phyloP scores from a whole-genome alignment of 2,888 invertebrate genomes.

The Leptarthrus brevirostris region DNA sequence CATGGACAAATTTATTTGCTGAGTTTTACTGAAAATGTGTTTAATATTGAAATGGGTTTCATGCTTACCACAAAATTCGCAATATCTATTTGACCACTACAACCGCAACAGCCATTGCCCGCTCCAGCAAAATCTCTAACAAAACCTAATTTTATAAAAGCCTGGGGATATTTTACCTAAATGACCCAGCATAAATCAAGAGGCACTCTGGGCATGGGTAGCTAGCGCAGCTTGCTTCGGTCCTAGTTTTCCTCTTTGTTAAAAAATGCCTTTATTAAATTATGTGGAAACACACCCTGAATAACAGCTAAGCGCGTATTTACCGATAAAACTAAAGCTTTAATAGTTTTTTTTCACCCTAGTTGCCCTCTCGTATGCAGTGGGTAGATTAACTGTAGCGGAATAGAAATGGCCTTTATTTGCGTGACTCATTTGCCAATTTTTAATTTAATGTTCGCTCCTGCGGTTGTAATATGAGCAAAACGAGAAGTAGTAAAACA shows the following conservation, averaged over 20 bases:
- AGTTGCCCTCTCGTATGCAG: background rate
- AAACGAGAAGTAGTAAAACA: too few species aligned
- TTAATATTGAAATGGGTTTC: background rate
- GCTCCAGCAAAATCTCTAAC: background rate
- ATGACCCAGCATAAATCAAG: background rate
- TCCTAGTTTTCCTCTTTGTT: background rate
- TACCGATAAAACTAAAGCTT: background rate
- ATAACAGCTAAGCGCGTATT: background rate
- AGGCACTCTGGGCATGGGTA: background rate
- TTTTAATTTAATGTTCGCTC: background rate
- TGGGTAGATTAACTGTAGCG: background rate
- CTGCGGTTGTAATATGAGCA: too few species aligned
- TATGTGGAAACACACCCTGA: conserved; percentile 4
- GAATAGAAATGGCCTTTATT: background rate
- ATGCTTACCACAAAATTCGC: too few species aligned
- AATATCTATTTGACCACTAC: too few species aligned
- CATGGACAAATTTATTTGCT: background rate
- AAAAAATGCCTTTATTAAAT: background rate
- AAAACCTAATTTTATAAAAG: conserved; percentile 17
- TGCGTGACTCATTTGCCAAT: background rate
- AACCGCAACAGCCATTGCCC: too few species aligned
- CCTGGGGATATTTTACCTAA: background rate
- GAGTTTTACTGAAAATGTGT: background rate
- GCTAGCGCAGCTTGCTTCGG: background rate
- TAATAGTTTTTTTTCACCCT: background rate